Base-by-base conservation (phyloP, 2,113 vertebrate species). In the Halichoerus grypus region DNA sequence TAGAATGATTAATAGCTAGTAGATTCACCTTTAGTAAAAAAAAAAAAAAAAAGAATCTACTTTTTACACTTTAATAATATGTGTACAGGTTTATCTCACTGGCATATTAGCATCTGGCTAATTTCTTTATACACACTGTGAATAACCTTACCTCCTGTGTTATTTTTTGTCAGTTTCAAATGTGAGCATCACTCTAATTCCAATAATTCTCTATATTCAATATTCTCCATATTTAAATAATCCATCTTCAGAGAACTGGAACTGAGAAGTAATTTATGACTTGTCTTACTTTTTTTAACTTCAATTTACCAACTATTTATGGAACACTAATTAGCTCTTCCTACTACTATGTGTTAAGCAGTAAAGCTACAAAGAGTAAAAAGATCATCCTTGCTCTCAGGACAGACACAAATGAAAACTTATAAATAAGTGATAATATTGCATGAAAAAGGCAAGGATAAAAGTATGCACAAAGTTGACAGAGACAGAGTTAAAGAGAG, bases 381-480 rank as follows among this genome's bases (percentile, higher is more conserved):
- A 83, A 59, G 10, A 10, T 65, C 13, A 36, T 94, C 11, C 5
- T 71, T 90, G 69, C 15, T 59, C 51, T 80, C 33, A 22, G 22
- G n/a, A 88, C 18, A 77, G 74, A 65, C 13, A 91, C 18, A 95
- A 89, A n/a, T 88, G 46, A 53, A 90, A 91, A 79, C 31, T 42
- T 42, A 42, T 42, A 88, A 82, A 8, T 51, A 86, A 87, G 36
- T 81, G 26, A 71, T 77, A 49, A 77, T 65, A 39, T 13, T 88
- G 8, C 31, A 49, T 89, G 69, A 72, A 93, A 85, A 88, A 26
- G 39, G 4, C 22, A 95, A 71, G 28, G 69, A 84, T 88, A 36
- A 80, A 84, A 89, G 14, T 79, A 71, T 53, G 22, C 18, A 69
- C 18, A 88, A 53, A 69, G n/a, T 31, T 77, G 14, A 49, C 74